Conservation (phyloP, 30 jellyfish, hydroid and myxozoan genomes). For the Aurelia aurita complex sp. Pacific region DNA sequence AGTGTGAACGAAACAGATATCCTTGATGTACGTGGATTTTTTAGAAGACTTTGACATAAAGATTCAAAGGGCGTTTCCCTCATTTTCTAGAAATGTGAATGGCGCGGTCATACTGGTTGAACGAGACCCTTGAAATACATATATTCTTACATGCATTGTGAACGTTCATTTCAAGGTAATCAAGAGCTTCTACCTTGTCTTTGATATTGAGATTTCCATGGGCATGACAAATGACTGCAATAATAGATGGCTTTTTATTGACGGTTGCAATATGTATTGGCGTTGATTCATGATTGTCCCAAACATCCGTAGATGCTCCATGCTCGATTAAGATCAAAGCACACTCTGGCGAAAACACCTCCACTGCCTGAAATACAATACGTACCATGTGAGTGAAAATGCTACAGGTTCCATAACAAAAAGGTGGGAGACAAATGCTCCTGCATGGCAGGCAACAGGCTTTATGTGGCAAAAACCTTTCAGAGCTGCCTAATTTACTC, state of each 20-base stretch:
- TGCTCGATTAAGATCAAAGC: conserved; percentile 40
- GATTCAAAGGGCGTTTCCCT: too few relatives aligned
- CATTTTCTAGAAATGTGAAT: too few relatives aligned
- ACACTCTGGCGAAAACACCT: conserved; percentile 48
- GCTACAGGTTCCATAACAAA: too few relatives aligned
- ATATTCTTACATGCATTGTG: background rate
- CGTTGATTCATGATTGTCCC: conserved; percentile 44
- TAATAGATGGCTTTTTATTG: conserved; percentile 42
- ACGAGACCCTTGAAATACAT: too few relatives aligned
- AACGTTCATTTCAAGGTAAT: background rate
- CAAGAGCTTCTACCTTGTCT: conserved; percentile 28
- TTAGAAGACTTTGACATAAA: too few relatives aligned
- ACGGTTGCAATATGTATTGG: conserved; percentile 66
- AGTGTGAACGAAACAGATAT: too few relatives aligned
- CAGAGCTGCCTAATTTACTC: too few relatives aligned
- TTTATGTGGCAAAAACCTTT: too few relatives aligned
- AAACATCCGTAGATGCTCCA: conserved; percentile 44
- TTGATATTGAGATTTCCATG: conserved; percentile 46
- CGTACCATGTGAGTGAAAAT: background rate
- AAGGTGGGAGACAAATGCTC: too few relatives aligned
- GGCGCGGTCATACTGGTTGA: too few relatives aligned
- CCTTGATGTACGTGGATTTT: too few relatives aligned
- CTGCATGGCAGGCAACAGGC: too few relatives aligned
- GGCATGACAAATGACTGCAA: conserved; percentile 41
- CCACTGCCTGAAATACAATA: conserved; percentile 35